Evolutionary conservation across 2,888 invertebrate genomes (phyloP), one percentile per base, ranked within the genome.

Genomic region (Phanerotoma sp.): DNA sequence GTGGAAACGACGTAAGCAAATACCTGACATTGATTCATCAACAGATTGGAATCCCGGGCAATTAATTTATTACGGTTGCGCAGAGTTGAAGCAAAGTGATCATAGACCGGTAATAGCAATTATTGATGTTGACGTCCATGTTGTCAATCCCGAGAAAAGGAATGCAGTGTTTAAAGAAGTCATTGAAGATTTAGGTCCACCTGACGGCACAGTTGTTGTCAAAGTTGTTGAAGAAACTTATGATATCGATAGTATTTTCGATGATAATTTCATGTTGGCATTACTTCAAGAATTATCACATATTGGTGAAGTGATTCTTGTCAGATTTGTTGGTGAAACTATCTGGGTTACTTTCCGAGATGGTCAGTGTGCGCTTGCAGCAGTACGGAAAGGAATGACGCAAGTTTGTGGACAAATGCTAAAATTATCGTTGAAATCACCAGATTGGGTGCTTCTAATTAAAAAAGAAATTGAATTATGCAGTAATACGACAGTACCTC

Each of bases 51-150:
- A 85, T 68, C 84, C 86, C 9, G 96, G 96, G 5, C 86, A 86
- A 68, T 79, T 96, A 54, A 78, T 95, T 30, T 88, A 91, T 75
- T 99, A 99, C 77, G 94, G 95, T 3, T 82, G 94, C 62, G 92
- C 96, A 5, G 97, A 99, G 77, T 79, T 99, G 54, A 97, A 96
- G 75, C 96, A 96, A 75, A 96, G 96, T 72, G 97, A 98, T 78
- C 97, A 98, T 79, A 84, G 98, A 56, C 98, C 99, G 2, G 97
- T 99, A 1, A 88, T 94, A 64, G 94, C 92, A 0, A 85, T 95
- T 54, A 84, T 97, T 66, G 94, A 96, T 77, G 81, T 95, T 10
- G 93, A 96, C 73, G 87, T 93, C 4, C 82, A 89, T 62, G 86
- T 86, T 71, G 88, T 96, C 1, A 88, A 93, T 71, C 83, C 86